Conservation (phyloP, 92 coral and sea anemone species). For the Siderastrea siderea region DNA sequence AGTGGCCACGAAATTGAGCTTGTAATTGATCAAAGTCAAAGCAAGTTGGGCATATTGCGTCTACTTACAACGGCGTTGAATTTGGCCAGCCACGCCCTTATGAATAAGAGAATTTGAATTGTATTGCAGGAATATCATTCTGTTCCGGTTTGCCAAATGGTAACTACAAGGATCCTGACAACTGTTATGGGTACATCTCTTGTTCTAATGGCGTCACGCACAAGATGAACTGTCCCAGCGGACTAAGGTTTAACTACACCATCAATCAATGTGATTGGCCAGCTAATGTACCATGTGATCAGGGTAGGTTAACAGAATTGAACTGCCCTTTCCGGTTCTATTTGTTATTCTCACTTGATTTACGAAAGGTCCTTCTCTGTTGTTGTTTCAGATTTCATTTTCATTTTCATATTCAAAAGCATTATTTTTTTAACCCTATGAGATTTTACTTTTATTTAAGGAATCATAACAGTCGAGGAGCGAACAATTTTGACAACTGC, state of each 20-base stretch:
- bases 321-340: too few relatives aligned
- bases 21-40: too few relatives aligned
- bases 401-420: too few relatives aligned
- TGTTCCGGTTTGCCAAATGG: slow-evolving; percentile 36
- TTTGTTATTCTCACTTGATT: too few relatives aligned
- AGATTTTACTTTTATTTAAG: neutral
- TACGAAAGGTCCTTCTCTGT: too few relatives aligned
- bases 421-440: neutral
- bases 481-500: slow-evolving; percentile 21
- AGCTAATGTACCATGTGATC: slow-evolving; percentile 38
- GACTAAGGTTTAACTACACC: slow-evolving; percentile 27
- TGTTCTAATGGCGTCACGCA: slow-evolving; percentile 24
- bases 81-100: too few relatives aligned
- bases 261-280: slow-evolving; percentile 37
- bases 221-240: slow-evolving; percentile 21
- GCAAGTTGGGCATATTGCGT: too few relatives aligned
- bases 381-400: too few relatives aligned
- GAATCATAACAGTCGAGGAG: neutral
- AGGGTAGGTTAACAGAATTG: slow-evolving; percentile 9
- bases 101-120: neutral
- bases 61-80: too few relatives aligned
- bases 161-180: slow-evolving; percentile 33
- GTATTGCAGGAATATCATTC: slow-evolving; percentile 19
- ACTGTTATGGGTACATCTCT: slow-evolving; percentile 36
- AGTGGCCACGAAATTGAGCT: too few relatives aligned